phyloP scores from a whole-genome alignment of 2,888 invertebrate species.

The Yponomeuta evonymella region DNA sequence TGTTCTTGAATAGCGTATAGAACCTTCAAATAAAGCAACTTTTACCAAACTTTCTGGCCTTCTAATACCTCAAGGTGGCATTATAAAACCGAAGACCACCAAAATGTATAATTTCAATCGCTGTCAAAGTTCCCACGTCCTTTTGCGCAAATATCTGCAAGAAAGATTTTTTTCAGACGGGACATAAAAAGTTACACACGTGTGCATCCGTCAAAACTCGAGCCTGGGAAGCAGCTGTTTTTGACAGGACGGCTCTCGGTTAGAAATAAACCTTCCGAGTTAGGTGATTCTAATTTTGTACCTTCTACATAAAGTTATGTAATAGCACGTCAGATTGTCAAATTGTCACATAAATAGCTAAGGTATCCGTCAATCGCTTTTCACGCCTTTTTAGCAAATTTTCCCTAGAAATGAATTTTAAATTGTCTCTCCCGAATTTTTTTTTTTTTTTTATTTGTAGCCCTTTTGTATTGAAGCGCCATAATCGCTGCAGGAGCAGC shows the following conservation, averaged over 20 bases:
- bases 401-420: no score
- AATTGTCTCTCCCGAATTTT: no score
- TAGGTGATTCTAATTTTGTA: no score
- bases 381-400: no score
- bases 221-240: conserved; percentile 61
- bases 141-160: conserved; percentile 47
- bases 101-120: conserved; percentile 27
- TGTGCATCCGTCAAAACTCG: conserved; percentile 33
- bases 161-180: conserved; percentile 41
- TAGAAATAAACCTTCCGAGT: no score
- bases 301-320: no score
- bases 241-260: conserved; percentile 6
- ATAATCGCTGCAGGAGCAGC: no score
- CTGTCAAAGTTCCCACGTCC: conserved; percentile 49
- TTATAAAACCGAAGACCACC: not conserved
- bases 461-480: no score
- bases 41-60: not conserved
- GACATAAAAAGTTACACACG: conserved; percentile 53
- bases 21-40: not conserved
- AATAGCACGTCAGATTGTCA: no score
- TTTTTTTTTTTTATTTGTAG: no score
- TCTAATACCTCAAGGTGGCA: not conserved
- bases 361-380: no score
- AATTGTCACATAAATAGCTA: no score
- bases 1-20: not conserved